Evolutionary conservation across 2,888 invertebrate species (phyloP).

Genomic region (Lucinisca nassula): DNA sequence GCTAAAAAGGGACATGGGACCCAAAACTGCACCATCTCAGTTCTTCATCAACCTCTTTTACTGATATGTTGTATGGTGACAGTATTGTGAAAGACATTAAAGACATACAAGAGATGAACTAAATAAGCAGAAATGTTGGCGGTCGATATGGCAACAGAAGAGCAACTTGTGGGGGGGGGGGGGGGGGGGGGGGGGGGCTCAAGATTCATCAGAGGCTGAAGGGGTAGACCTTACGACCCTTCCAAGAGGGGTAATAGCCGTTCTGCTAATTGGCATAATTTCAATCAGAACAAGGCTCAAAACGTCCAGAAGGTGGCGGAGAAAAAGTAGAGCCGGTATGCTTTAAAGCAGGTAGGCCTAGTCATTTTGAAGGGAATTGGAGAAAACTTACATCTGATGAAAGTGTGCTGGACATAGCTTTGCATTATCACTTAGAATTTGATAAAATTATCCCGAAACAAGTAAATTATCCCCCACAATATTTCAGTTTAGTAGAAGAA

Average conservation of each 20-base stretch:
- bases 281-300: not conserved
- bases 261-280: not conserved
- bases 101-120: no score
- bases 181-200: no score
- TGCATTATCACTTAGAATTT: constrained; percentile 31
- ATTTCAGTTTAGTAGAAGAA: constrained; percentile 1
- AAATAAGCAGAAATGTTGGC: not conserved
- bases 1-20: constrained; percentile 40
- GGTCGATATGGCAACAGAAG: not conserved
- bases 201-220: not conserved
- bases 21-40: no score
- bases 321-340: not conserved
- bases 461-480: not conserved
- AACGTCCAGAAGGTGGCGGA: not conserved
- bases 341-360: constrained; percentile 42
- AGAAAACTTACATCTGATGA: constrained; percentile 48
- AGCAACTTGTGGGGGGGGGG: not conserved
- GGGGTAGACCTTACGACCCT: not conserved
- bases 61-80: no score
- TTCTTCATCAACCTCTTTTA: no score
- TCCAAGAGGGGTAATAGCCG: not conserved
- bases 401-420: constrained; percentile 40
- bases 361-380: constrained; percentile 42
- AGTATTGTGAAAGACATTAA: no score
- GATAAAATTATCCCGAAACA: not conserved